These are phyloP conservation scores for Philopedon plagiatum DNA, from an alignment of 2,888 invertebrate genomes.

Conservation along the genomic window DNA sequence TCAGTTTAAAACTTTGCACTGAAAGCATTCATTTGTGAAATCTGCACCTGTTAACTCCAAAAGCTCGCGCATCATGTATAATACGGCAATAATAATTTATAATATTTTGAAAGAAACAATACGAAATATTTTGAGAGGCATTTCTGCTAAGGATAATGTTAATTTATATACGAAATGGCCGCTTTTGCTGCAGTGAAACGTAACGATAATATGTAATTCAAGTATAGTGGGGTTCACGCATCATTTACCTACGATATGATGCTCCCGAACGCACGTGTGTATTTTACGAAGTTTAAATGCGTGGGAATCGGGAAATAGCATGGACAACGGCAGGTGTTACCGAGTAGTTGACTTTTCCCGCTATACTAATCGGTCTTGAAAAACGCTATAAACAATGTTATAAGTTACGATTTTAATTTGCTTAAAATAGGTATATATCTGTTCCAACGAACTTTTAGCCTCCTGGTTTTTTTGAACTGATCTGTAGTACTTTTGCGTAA, in stretches of 20 bases:
- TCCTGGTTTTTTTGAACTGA: no score
- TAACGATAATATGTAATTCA: conserved; percentile 39
- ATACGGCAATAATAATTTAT: conserved; percentile 13
- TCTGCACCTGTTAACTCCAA: conserved; percentile 21
- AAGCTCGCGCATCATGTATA: conserved; percentile 8
- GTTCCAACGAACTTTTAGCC: no score
- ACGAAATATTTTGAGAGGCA: conserved; percentile 9
- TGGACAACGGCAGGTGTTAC: conserved; percentile 36
- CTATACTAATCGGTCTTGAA: neutral
- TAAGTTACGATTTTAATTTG: no score
- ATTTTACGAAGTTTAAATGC: conserved; percentile 42
- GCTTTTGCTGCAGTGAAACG: conserved; percentile 43
- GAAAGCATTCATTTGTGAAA: neutral
- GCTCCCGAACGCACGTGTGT: conserved; percentile 44
- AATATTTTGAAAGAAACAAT: neutral
- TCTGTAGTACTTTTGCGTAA: no score
- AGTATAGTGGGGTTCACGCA: conserved; percentile 40
- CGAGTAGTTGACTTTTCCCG: conserved; percentile 7
- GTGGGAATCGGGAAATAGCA: conserved; percentile 45
- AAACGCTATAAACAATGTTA: no score
- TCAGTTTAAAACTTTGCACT: no score
- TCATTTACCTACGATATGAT: conserved; percentile 45
- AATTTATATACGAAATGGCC: conserved; percentile 34
- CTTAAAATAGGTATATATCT: no score
- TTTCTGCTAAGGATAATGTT: conserved; percentile 20